phyloP scores from a whole-genome alignment of 2,113 vertebrate genomes.

The Dendropsophus ebraccatus region DNA sequence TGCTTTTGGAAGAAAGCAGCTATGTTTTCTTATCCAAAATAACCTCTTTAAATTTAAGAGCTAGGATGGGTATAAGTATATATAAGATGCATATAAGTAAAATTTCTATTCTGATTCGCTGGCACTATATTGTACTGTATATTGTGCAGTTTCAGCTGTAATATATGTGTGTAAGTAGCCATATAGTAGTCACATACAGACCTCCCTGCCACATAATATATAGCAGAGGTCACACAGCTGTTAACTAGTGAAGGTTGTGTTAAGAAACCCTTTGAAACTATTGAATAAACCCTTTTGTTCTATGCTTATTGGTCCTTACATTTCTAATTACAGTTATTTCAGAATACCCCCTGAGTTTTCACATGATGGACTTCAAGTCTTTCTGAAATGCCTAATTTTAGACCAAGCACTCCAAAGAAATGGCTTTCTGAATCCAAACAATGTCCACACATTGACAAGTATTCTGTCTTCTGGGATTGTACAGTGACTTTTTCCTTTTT shows the following conservation, averaged over 20 bases:
- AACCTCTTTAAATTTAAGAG: too few species aligned
- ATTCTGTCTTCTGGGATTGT: background rate
- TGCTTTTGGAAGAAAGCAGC: too few species aligned
- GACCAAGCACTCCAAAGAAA: background rate
- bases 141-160: too few species aligned
- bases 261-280: background rate
- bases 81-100: too few species aligned
- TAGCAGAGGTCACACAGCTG: background rate
- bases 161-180: background rate
- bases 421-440: slow-evolving; percentile 4
- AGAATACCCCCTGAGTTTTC: slow-evolving; percentile 3
- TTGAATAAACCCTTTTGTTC: background rate
- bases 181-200: background rate
- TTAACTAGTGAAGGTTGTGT: background rate
- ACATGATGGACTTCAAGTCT: slow-evolving; percentile 12
- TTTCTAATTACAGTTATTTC: background rate
- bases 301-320: background rate
- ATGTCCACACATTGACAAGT: slow-evolving; percentile 5
- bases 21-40: too few species aligned
- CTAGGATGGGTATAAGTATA: too few species aligned
- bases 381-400: slow-evolving; percentile 26
- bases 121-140: too few species aligned
- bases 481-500: background rate
- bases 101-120: too few species aligned
- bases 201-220: background rate